These are phyloP conservation scores for Aegithalos caudatus DNA, from an alignment of 2,113 vertebrate species.

Conservation along the genomic window DNA sequence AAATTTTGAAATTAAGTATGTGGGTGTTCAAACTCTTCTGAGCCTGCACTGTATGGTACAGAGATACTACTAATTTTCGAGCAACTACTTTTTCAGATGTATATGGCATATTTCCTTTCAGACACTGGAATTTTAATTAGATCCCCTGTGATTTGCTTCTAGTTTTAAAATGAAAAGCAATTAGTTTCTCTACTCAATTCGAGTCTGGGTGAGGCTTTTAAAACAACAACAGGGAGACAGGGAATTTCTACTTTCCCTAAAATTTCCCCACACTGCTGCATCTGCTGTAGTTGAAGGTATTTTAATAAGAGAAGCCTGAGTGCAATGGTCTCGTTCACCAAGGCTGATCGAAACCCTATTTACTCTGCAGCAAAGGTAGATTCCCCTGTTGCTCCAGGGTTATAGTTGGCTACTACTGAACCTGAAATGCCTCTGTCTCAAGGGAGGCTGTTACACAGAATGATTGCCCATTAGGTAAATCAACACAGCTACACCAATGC, in stretches of 20 bases:
- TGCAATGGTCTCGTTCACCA: not conserved
- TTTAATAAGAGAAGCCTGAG: slow-evolving; percentile 34
- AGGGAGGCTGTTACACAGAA: slow-evolving; percentile 28
- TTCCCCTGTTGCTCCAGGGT: not conserved
- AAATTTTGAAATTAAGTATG: slow-evolving; percentile 10
- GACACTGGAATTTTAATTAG: slow-evolving; percentile 65
- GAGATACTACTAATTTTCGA: not conserved
- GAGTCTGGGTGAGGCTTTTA: slow-evolving; percentile 50
- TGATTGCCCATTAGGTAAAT: slow-evolving; percentile 51
- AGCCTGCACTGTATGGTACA: not conserved
- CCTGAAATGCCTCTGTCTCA: not conserved
- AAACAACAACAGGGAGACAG: slow-evolving; percentile 60
- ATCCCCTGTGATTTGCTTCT: slow-evolving; percentile 39
- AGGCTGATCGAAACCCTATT: slow-evolving; percentile 31
- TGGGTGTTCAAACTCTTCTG: not conserved
- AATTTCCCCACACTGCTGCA: slow-evolving; percentile 15
- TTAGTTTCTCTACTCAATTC: slow-evolving; percentile 53
- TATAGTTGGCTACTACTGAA: not conserved
- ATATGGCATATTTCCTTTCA: slow-evolving; percentile 33
- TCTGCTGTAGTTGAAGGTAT: slow-evolving; percentile 12
- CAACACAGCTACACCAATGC: not conserved
- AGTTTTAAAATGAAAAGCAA: slow-evolving; percentile 56
- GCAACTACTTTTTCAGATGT: slow-evolving; percentile 28
- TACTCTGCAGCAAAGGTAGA: slow-evolving; percentile 41
- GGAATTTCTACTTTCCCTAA: slow-evolving; percentile 54